These are phyloP conservation scores for Pterophyllum scalare DNA, from an alignment of 2,113 vertebrate genomes.

Conservation along the genomic window DNA sequence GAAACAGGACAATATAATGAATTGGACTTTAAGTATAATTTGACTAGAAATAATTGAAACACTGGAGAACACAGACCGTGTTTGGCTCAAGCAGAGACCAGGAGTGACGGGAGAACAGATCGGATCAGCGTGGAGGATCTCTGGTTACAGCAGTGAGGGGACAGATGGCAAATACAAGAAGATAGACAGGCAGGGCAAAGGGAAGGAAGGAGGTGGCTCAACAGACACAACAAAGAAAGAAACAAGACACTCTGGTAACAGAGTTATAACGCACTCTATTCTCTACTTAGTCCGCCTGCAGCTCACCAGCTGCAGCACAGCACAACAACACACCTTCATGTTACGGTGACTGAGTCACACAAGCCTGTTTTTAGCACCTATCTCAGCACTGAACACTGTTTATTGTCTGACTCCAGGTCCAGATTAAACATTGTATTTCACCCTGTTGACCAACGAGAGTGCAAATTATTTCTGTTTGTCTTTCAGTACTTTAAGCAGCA, in stretches of 20 bases:
- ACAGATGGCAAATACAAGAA: constrained; percentile 45
- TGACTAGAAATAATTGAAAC: not conserved
- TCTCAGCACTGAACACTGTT: not conserved
- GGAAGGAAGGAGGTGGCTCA: not conserved
- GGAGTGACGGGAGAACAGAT: constrained; percentile 3
- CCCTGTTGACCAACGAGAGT: not conserved
- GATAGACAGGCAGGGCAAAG: not conserved
- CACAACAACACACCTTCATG: not conserved
- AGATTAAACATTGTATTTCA: not conserved
- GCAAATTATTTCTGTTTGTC: constrained; percentile 4
- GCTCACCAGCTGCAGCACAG: not conserved
- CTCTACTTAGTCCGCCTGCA: not conserved
- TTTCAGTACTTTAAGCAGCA: not conserved
- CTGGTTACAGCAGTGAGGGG: constrained; percentile 13
- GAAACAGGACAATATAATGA: not conserved
- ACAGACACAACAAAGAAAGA: not conserved
- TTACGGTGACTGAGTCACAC: not conserved
- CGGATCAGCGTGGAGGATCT: not conserved
- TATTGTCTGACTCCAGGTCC: not conserved
- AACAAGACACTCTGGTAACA: not conserved
- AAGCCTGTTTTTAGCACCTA: not conserved
- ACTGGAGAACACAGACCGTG: not conserved
- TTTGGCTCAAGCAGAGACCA: constrained; percentile 1
- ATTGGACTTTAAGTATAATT: not conserved
- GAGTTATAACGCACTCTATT: not conserved